phyloP scores from a whole-genome alignment of 2,888 invertebrate species.

The Phyllotreta cruciferae region DNA sequence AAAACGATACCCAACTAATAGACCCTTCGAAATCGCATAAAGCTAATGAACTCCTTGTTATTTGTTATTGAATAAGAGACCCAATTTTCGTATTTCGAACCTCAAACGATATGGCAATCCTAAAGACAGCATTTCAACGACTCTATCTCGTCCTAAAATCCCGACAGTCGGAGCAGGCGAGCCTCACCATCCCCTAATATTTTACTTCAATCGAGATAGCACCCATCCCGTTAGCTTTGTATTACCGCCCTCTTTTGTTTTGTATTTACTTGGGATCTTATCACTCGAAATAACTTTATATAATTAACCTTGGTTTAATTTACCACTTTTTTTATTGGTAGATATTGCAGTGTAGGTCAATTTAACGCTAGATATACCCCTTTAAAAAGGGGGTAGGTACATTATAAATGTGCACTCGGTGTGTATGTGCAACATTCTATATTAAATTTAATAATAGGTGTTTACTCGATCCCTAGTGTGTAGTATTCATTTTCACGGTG shows the following conservation, averaged over 20 bases:
- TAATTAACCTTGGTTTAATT: neutral
- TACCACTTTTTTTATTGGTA: conserved; percentile 5
- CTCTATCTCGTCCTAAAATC: too few relatives aligned
- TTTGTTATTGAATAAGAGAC: too few relatives aligned
- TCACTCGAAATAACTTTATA: neutral
- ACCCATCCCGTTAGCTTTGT: neutral
- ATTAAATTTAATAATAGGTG: conserved; percentile 21
- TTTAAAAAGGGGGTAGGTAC: too few relatives aligned
- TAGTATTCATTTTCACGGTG: conserved; percentile 18
- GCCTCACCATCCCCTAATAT: neutral
- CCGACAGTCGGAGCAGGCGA: neutral
- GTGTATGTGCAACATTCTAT: conserved; percentile 6
- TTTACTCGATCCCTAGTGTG: conserved; percentile 16
- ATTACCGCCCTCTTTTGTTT: conserved; percentile 1
- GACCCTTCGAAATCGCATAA: too few relatives aligned
- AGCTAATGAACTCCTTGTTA: too few relatives aligned
- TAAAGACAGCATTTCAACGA: too few relatives aligned
- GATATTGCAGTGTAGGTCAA: neutral
- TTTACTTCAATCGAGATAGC: conserved; percentile 8
- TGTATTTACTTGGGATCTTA: neutral
- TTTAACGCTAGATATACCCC: too few relatives aligned
- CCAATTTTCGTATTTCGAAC: too few relatives aligned
- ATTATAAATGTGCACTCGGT: too few relatives aligned
- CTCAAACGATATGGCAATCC: too few relatives aligned
- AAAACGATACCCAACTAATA: too few relatives aligned